Evolutionary conservation across 1,140 invertebrate genomes (phyloP).

Genomic region (Sycophaga agraensis): DNA sequence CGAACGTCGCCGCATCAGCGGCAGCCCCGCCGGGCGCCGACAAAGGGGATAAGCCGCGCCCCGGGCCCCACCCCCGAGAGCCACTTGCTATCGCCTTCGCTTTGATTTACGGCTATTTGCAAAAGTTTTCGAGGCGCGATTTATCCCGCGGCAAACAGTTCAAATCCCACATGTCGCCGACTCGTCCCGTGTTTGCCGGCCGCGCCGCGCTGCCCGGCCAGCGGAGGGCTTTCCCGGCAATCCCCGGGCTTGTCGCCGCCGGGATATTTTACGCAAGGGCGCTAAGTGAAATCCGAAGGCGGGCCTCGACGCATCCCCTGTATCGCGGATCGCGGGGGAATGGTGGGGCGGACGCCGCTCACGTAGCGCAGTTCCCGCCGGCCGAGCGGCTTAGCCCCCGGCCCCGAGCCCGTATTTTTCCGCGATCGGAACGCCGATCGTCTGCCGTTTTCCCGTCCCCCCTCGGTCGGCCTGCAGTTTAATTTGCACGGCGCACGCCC

Average conservation of each 20-base stretch:
- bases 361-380: no score
- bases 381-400: no score
- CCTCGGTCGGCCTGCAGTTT: no score
- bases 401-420: no score
- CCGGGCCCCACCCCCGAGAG: no score
- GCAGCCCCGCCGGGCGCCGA: not conserved
- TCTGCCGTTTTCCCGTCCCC: no score
- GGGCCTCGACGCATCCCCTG: no score
- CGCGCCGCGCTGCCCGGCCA: not conserved
- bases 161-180: conserved; percentile 15
- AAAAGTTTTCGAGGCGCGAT: conserved; percentile 20
- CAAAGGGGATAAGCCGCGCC: conserved; percentile 9
- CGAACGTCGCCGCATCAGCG: not conserved
- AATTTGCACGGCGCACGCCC: no score
- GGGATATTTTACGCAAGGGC: conserved; percentile 6
- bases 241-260: conserved; percentile 8
- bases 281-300: conserved; percentile 7
- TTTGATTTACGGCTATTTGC: conserved; percentile 28
- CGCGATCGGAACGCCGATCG: no score
- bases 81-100: conserved; percentile 13
- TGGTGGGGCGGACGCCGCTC: no score
- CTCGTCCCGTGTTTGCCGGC: not conserved
- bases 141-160: conserved; percentile 15
- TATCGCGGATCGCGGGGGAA: no score
- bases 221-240: not conserved